A percentile compares a stretch with the other conserved stretches of the same genome.
Conservation (phyloP, 1,140 invertebrate genomes). For the Drosophila hydei region DNA sequence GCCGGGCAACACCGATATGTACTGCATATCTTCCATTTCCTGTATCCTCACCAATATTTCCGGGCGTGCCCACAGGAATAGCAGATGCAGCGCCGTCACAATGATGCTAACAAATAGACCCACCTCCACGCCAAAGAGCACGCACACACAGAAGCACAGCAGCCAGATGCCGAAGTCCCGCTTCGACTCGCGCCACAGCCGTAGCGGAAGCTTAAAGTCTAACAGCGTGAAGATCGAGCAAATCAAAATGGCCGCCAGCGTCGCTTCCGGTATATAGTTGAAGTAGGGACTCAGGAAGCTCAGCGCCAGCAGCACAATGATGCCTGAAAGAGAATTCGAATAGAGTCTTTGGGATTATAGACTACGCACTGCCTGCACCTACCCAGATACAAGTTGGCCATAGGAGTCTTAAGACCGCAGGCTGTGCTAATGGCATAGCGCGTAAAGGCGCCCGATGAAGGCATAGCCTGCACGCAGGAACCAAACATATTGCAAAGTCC, state of each 20-base stretch:
- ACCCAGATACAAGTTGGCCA: constrained; percentile 89
- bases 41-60: constrained; percentile 87
- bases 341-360: neutral
- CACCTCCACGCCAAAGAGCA: constrained; percentile 92
- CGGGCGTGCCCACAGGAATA: constrained; percentile 93
- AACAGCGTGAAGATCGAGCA: constrained; percentile 84
- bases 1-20: constrained; percentile 86
- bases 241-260: constrained; percentile 90
- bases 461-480: constrained; percentile 91
- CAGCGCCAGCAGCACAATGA: constrained; percentile 86
- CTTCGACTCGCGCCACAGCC: constrained; percentile 90
- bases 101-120: constrained; percentile 94
- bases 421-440: constrained; percentile 91
- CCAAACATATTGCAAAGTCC: constrained; percentile 90
- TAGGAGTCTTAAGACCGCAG: constrained; percentile 90
- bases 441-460: constrained; percentile 91
- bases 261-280: constrained; percentile 91
- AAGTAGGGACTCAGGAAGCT: constrained; percentile 93
- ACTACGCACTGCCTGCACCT: neutral
- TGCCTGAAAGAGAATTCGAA: constrained; percentile 77
- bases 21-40: constrained; percentile 84
- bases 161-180: constrained; percentile 88
- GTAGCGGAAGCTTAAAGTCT: constrained; percentile 87
- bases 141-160: constrained; percentile 91
- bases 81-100: constrained; percentile 91